Evolutionary conservation across 2,888 invertebrate species (phyloP), one percentile per base, ranked within the genome.

Genomic region (Scrobipalpa atriplicella): DNA sequence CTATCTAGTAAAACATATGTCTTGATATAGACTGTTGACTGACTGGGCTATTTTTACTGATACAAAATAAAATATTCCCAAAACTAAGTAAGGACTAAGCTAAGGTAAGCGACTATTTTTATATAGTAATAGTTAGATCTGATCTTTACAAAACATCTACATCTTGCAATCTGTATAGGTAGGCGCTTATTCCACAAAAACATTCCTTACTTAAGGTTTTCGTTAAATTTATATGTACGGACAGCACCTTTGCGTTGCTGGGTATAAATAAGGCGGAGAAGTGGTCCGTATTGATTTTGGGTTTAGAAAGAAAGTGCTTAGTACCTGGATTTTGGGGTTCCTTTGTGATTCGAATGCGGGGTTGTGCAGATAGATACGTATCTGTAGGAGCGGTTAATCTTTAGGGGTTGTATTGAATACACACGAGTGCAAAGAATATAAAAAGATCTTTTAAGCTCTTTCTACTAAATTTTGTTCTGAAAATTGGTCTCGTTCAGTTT

Each of bases 151-250:
- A 2, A 29, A 29, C 2, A 29, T 29, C 29, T 29, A 29, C 29
- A n/a, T 5, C 29, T 29, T 29, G 29, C 5, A 5, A 5, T 29
- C 29, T 29, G 9, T 21, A 9, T 18, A 7, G 38, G 58, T 18
- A 7, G 38, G 58, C 58, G 16, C 8, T 58, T 43, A 19, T 62
- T 41, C 43, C 29, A 58, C 36, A 58, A 29, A 16, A 16, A 3
- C 36, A 36, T 16, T 7, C 38, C 38, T n/a, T 58, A 58, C 58
- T 58, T 58, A 58, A 58, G 29, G 52, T 18, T 56, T 56, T 51
- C 47, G 63, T 65, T 69, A 67, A 70, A 72, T 69, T 72, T 72
- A 71, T 71, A 67, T 68, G 68, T 43, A 52, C 67, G 69, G 67
- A 66, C 68, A 66, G 66, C 67, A 71, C 71, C 72, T 70, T 68